Evolutionary conservation across 2,113 vertebrate species (phyloP), one percentile per base, ranked within the genome.

Genomic region (Nibea albiflora): DNA sequence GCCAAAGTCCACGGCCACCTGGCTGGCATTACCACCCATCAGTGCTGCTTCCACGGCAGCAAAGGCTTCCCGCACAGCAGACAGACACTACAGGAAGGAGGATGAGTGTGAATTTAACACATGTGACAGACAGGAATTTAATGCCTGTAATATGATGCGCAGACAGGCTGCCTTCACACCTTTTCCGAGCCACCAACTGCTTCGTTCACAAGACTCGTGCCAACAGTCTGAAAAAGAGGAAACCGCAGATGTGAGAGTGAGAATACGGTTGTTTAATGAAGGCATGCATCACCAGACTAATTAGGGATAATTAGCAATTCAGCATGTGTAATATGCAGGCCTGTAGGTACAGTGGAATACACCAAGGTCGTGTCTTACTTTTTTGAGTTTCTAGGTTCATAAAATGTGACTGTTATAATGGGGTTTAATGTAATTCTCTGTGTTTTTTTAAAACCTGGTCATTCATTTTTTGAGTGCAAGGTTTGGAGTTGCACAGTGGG

Each of bases 141-240:
- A 35, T 11, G 3, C 1, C 17, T 26, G 17, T 11, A 2, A 39
- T 28, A 3, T 35, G 24, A 73, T 44, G 17, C 17, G 61, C 11
- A 49, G 52, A 58, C 14, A 68, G 20, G 53, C 15, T 20, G 70
- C 4, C 46, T 14, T 66, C 91, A 39, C 85, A 97, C 96, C 95
- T 96, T 92, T 19, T 73, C 47, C 19, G 97, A 97, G 52, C 96
- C 97, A 0, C 96, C 96, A n/a, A 97, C 90, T 0, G 80, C 94
- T 39, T 91, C 66, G n/a, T 93, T 94, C 6, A 2, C 81, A 9
- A 97, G 93, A 79, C 96, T 95, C 62, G 82, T 24, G 5, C 95
- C 95, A 24, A 97, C 96, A 35, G 95, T 92, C 97, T 97, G 80
- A 56, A 86, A 90, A 5, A 83, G 20, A 84, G 39, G 15, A 56